phyloP scores from a whole-genome alignment of 1,140 invertebrate genomes.

The Pogonomyrmex barbatus region DNA sequence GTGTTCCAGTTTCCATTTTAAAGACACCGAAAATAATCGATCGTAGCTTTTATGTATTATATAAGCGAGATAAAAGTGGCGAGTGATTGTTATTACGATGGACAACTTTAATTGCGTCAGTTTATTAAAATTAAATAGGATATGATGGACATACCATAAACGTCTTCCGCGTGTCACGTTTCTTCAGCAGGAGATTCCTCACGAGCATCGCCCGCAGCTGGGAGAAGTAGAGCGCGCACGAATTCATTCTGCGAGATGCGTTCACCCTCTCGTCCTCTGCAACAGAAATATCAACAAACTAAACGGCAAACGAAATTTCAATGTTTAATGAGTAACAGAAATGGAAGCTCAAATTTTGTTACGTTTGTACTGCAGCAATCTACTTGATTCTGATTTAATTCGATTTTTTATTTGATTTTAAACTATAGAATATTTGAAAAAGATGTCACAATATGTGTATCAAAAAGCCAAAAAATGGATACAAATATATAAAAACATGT shows the following conservation, averaged over 20 bases:
- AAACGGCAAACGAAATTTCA: conserved; percentile 26
- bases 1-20: neutral
- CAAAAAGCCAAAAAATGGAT: neutral
- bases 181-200: conserved; percentile 90
- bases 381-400: neutral
- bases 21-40: conserved; percentile 13
- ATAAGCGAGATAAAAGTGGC: neutral
- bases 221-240: conserved; percentile 84
- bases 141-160: conserved; percentile 87
- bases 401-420: conserved; percentile 5
- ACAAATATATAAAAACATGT: neutral
- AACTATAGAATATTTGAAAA: neutral
- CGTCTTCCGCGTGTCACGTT: conserved; percentile 90
- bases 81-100: neutral
- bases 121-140: neutral
- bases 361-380: neutral
- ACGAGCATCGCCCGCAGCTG: conserved; percentile 90
- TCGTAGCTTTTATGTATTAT: neutral
- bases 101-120: conserved; percentile 12
- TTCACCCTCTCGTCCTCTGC: conserved; percentile 78
- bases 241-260: conserved; percentile 80
- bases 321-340: neutral
- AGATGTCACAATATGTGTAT: neutral
- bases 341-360: conserved; percentile 41
- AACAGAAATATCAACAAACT: conserved; percentile 71